phyloP scores from a whole-genome alignment of 2,888 invertebrate genomes.

The Agonopterix heracliana region DNA sequence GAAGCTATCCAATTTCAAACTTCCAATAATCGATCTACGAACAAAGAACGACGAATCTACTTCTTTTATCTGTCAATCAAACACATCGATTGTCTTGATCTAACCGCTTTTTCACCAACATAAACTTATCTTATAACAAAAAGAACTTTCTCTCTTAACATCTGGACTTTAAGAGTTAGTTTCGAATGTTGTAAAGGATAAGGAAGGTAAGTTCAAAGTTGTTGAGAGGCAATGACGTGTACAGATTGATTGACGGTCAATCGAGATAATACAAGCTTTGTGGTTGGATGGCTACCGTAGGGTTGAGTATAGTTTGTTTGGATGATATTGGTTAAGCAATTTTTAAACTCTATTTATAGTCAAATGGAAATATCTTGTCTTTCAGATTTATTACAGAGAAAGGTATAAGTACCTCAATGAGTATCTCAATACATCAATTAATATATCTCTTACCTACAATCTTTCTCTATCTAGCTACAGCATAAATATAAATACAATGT shows the following conservation, averaged over 20 bases:
- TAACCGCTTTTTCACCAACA: constrained; percentile 22
- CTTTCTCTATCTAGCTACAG: no score
- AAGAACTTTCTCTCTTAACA: no score
- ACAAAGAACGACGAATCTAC: constrained; percentile 50
- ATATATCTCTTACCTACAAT: no score
- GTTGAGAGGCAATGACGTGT: constrained; percentile 28
- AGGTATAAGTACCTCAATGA: no score
- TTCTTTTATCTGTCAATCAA: constrained; percentile 69
- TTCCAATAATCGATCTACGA: constrained; percentile 51
- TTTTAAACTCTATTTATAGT: background rate
- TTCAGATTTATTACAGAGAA: no score
- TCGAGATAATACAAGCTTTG: constrained; percentile 52
- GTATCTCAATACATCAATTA: no score
- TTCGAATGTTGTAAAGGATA: background rate
- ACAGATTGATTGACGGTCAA: constrained; percentile 54
- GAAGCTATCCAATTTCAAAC: constrained; percentile 42
- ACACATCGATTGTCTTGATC: constrained; percentile 50
- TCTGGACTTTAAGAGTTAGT: background rate
- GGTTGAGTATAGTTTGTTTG: background rate
- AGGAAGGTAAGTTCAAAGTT: constrained; percentile 8
- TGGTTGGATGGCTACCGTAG: constrained; percentile 45
- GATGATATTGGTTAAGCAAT: background rate
- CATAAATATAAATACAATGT: no score
- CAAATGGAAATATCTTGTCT: no score
- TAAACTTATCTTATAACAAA: background rate